Base-by-base conservation (phyloP, 1,140 invertebrate species). In the Zaprionus vittiger region DNA sequence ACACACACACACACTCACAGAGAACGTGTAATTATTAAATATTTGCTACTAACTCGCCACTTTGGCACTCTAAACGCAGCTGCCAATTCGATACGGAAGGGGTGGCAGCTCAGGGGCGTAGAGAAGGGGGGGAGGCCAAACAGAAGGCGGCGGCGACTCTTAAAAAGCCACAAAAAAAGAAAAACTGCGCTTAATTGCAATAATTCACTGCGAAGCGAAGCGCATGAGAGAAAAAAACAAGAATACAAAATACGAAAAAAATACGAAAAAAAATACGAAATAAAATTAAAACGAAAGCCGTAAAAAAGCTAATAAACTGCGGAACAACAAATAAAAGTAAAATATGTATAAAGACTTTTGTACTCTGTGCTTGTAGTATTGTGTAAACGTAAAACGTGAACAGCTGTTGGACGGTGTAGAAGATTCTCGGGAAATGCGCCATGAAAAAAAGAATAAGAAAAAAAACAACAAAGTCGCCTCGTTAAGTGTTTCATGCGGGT, bases 261-360 rank as follows among this genome's bases (percentile, higher is more conserved):
- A 83, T 61, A 70, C 52, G 63, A 68, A 41, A 55, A 55, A 79
- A 28, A 80, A 83, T 61, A 70, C 59, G 63, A 69, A 74, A 67
- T 66, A 77, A 73, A 77, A 77, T 77, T 62, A 77, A 81, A 90
- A 79, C 69, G 76, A 91, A 85, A 87, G 66, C 78, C 78, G 81
- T 90, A 89, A 89, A 89, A 86, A 73, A 69, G 84, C 81, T 76
- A 85, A 87, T 85, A 87, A 87, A 87, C 76, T 63, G 77, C 38
- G 47, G 67, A 26, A 83, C 71, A 86, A 57, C 34, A 67, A 73
- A 60, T 57, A 59, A 67, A 52, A 22, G 41, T 47, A 47, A 22
- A 52, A 52, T 52, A 52, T 34, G 31, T 34, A 34, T 59, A 64
- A 75, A 71, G 67, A 70, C 54, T 80, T 78, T 78, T 80, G 78